A percentile compares a stretch with the other conserved stretches of the same genome.
phyloP scores from a whole-genome alignment of 2,113 vertebrate species.

The Gallinago undulata region DNA sequence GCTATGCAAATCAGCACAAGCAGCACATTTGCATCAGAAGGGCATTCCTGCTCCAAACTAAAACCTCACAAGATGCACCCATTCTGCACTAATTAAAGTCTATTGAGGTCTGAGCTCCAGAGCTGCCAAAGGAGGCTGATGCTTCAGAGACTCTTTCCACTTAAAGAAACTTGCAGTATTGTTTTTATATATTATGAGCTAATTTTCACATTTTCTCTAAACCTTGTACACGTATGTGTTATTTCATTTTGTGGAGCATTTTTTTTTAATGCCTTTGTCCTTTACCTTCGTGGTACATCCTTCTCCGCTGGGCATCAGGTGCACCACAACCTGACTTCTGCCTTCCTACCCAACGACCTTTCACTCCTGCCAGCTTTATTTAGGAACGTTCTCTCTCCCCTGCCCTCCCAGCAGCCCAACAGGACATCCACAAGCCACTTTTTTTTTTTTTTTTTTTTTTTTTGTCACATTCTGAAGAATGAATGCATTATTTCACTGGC shows the following conservation, averaged over 20 bases:
- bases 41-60: neutral
- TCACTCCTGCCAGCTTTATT: constrained; percentile 14
- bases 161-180: neutral
- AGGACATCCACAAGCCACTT: constrained; percentile 4
- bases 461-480: constrained; percentile 29
- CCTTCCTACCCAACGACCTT: neutral
- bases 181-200: neutral
- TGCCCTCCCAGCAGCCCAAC: neutral
- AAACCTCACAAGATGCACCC: constrained; percentile 5
- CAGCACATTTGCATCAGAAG: neutral
- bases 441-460: neutral
- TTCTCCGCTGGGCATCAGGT: neutral
- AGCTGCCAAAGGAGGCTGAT: neutral
- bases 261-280: neutral
- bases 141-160: neutral
- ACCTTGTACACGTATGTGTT: rapidly evolving
- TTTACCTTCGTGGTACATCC: neutral
- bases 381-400: neutral
- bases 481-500: constrained; percentile 14
- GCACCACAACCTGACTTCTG: neutral
- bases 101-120: neutral
- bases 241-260: neutral
- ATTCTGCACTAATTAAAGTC: constrained; percentile 9
- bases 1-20: neutral
- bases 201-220: neutral